Percentiles rank a stretch among this genome's conserved stretches.
Conservation (phyloP, 2,888 invertebrate species). For the Athrips mouffetella region DNA sequence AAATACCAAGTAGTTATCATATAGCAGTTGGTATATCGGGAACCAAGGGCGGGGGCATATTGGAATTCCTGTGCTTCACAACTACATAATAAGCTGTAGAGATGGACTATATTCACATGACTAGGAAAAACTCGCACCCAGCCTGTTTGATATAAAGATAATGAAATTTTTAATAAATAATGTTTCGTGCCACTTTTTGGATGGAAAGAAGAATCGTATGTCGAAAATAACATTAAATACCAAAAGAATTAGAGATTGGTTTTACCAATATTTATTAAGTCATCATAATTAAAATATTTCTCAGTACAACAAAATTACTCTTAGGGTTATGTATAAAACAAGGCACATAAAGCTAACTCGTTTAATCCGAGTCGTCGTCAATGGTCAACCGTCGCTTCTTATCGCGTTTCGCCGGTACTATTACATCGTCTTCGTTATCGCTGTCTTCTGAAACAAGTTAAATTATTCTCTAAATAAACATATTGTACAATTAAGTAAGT, state of each 20-base stretch:
- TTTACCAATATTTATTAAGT: neutral
- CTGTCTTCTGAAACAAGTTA: slow-evolving; percentile 25
- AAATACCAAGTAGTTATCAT: slow-evolving; percentile 38
- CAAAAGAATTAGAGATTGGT: neutral
- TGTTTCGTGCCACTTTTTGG: no score
- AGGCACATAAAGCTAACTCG: no score
- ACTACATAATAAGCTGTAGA: slow-evolving; percentile 42
- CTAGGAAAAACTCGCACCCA: no score
- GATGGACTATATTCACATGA: slow-evolving; percentile 18
- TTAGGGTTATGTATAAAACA: no score
- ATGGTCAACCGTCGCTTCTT: slow-evolving; percentile 56
- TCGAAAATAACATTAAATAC: no score
- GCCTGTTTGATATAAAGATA: no score
- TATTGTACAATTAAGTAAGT: no score
- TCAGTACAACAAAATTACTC: neutral
- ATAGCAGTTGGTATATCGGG: slow-evolving; percentile 59
- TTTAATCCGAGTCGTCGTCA: slow-evolving; percentile 64
- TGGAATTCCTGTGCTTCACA: slow-evolving; percentile 52
- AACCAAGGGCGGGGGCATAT: slow-evolving; percentile 56
- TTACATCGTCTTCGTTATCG: slow-evolving; percentile 47
- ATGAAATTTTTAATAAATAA: no score
- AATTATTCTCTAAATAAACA: neutral
- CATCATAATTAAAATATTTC: neutral
- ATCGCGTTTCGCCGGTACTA: slow-evolving; percentile 42
- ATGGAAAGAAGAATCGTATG: no score